Conservation (phyloP, 2,113 vertebrate genomes). For the Semnopithecus entellus region DNA sequence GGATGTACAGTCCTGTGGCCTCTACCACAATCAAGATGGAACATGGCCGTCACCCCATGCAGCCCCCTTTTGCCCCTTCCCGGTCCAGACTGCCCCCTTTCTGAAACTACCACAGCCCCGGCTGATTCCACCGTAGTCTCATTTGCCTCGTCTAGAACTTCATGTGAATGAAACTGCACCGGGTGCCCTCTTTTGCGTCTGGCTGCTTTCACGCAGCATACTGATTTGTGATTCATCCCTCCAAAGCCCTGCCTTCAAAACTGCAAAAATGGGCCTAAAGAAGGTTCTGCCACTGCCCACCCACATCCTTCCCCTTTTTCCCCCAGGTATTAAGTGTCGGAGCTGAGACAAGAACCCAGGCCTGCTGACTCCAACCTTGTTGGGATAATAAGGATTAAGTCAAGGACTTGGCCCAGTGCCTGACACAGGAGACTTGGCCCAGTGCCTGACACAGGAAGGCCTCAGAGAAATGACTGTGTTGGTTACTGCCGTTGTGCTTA, state of each 20-base stretch:
- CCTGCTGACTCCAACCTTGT: not conserved
- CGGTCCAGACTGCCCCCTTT: not conserved
- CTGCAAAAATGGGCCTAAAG: not conserved
- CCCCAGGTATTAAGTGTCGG: accelerated
- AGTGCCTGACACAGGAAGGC: not conserved
- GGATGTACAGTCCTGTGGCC: not conserved
- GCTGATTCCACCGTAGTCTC: accelerated
- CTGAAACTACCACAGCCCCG: accelerated
- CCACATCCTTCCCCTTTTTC: not conserved
- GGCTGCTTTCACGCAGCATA: accelerated
- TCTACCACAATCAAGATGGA: accelerated
- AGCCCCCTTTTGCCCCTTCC: not conserved
- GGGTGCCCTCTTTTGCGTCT: accelerated
- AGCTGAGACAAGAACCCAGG: not conserved
- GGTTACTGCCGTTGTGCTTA: not conserved
- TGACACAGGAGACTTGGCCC: not conserved
- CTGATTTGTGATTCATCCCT: not conserved
- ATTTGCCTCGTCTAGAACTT: not conserved
- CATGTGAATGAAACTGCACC: accelerated
- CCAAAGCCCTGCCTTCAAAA: not conserved
- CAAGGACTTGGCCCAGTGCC: not conserved
- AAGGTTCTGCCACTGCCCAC: not conserved
- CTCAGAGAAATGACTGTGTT: not conserved
- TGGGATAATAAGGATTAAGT: not conserved
- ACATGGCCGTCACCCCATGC: accelerated